A percentile compares a stretch with the other conserved stretches of the same genome.
Conservation (phyloP, 2,113 vertebrate species). For the Microtus richardsoni region DNA sequence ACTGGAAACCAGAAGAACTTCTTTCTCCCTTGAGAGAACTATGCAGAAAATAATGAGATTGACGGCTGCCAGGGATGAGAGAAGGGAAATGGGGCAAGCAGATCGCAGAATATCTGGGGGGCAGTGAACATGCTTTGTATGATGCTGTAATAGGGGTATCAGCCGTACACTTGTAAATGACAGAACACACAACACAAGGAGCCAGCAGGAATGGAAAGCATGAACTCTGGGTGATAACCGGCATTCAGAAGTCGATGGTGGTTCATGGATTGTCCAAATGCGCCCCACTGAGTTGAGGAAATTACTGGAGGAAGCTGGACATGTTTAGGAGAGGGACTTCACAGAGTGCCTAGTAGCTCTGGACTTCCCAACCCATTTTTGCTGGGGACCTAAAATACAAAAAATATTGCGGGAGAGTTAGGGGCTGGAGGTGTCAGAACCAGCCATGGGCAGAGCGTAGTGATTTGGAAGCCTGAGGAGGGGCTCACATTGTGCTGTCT, state of each 20-base stretch:
- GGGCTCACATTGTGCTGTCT: not conserved
- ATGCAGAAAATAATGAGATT: not conserved
- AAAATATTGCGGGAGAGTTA: not conserved
- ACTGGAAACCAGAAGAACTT: not conserved
- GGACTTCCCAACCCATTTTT: not conserved
- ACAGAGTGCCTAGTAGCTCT: not conserved
- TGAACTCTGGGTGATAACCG: not conserved
- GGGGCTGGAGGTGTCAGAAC: fast-evolving
- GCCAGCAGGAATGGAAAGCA: too few relatives aligned
- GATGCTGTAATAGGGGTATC: fast-evolving
- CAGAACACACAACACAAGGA: fast-evolving
- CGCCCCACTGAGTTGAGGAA: fast-evolving
- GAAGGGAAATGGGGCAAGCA: too few relatives aligned
- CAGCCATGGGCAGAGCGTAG: fast-evolving
- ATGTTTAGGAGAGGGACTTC: not conserved
- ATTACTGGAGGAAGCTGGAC: not conserved
- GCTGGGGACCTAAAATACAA: not conserved
- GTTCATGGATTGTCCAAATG: not conserved
- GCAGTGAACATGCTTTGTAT: not conserved
- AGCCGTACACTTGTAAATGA: fast-evolving
- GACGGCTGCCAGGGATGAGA: not conserved
- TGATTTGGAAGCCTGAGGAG: fast-evolving
- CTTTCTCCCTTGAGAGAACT: not conserved
- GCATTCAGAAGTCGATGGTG: fast-evolving
- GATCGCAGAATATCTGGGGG: fast-evolving